A percentile compares a stretch with the other conserved stretches of the same genome.
Evolutionary conservation across 2,888 invertebrate species (phyloP).

Genomic region (Scrobipalpa atriplicella): DNA sequence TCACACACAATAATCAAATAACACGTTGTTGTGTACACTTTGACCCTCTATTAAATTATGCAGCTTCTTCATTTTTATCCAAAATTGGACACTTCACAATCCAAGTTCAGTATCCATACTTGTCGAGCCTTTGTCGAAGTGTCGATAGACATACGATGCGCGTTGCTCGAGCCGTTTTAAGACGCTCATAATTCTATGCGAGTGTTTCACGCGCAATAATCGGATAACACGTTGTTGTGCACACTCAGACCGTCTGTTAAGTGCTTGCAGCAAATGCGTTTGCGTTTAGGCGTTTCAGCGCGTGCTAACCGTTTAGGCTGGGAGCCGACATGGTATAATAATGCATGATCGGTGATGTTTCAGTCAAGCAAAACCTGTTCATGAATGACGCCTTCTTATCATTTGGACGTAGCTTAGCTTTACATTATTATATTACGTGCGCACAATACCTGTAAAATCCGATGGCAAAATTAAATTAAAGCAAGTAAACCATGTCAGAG

Average conservation of each 20-base stretch:
- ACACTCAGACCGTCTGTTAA: conserved; percentile 55
- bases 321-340: not conserved
- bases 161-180: conserved; percentile 62
- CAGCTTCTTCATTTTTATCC: too few species aligned
- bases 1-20: conserved; percentile 72
- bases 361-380: too few species aligned
- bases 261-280: conserved; percentile 38
- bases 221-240: conserved; percentile 60
- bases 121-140: conserved; percentile 38
- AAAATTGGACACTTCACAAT: not conserved
- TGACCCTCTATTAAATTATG: conserved; percentile 52
- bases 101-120: conserved; percentile 40
- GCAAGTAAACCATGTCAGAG: too few species aligned
- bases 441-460: too few species aligned
- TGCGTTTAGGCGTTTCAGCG: conserved; percentile 16
- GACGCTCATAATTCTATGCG: conserved; percentile 65
- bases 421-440: too few species aligned
- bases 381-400: too few species aligned
- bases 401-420: too few species aligned
- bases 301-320: conserved; percentile 1
- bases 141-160: conserved; percentile 59
- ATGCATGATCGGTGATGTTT: not conserved
- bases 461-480: too few species aligned
- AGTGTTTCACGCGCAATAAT: conserved; percentile 74
- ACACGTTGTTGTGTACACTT: conserved; percentile 53